phyloP scores from a whole-genome alignment of 2,113 vertebrate species.

The Tapirus terrestris region DNA sequence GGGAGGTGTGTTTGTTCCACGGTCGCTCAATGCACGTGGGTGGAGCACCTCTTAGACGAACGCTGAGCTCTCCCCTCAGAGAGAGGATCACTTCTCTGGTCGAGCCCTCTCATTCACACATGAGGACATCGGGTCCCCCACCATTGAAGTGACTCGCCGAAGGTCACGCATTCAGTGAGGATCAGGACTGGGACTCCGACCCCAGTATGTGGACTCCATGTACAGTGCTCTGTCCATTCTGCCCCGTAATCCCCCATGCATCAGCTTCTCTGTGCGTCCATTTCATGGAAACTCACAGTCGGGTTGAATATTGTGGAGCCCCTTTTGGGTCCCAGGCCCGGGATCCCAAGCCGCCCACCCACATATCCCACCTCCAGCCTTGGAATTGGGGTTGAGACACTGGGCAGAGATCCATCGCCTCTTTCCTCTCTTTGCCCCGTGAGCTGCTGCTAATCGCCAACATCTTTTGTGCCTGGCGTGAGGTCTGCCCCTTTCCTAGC shows the following conservation, averaged over 20 bases:
- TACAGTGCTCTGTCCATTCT: background rate
- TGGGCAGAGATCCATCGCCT: background rate
- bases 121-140: background rate
- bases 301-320: background rate
- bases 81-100: background rate
- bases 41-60: too few relatives aligned
- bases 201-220: background rate
- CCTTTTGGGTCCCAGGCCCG: background rate
- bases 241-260: background rate
- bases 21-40: accelerated
- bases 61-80: background rate
- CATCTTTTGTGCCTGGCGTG: background rate
- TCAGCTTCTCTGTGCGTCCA: background rate
- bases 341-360: background rate
- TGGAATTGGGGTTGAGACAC: background rate
- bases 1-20: accelerated
- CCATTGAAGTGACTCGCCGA: background rate
- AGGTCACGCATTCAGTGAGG: background rate
- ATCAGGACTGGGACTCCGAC: background rate
- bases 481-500: background rate
- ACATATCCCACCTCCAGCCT: background rate
- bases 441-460: background rate
- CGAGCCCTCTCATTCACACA: background rate
- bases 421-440: background rate
- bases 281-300: background rate